These are phyloP conservation scores for Gobius niger DNA, from an alignment of 2,113 vertebrate genomes.

Conservation along the genomic window DNA sequence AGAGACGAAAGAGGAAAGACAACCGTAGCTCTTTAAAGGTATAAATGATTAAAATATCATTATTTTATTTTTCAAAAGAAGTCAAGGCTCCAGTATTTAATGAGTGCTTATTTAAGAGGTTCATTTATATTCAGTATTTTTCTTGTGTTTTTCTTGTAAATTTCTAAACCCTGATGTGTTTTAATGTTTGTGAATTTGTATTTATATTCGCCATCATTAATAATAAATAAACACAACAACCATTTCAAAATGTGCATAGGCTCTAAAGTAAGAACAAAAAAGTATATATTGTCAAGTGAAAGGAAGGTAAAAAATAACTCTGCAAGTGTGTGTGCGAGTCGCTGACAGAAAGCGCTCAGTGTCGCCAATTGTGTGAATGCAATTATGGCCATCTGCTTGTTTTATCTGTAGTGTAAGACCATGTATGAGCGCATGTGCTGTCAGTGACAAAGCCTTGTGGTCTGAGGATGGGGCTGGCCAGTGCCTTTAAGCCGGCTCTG, in stretches of 20 bases:
- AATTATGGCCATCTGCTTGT: constrained; percentile 56
- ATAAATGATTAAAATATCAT: not conserved
- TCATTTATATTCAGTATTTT: not conserved
- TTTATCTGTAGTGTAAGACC: constrained; percentile 29
- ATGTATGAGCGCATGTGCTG: constrained; percentile 19
- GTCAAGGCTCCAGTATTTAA: not conserved
- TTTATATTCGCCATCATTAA: not conserved
- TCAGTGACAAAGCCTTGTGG: constrained; percentile 83
- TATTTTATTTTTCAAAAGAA: not conserved
- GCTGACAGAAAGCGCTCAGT: constrained; percentile 39
- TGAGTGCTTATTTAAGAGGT: not conserved
- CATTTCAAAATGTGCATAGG: not conserved
- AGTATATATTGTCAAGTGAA: not conserved
- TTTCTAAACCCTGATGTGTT: no score
- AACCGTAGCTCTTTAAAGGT: not conserved
- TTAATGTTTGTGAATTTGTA: not conserved
- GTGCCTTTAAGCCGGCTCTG: constrained; percentile 81
- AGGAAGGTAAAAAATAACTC: not conserved
- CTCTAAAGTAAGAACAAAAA: not conserved
- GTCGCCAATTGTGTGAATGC: constrained; percentile 35
- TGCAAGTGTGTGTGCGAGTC: constrained; percentile 17
- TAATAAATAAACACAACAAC: constrained; percentile 26
- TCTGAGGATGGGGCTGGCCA: constrained; percentile 67
- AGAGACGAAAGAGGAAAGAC: not conserved
- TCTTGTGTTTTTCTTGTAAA: not conserved